phyloP scores from a whole-genome alignment of 2,797 vertebrate genomes.

The Poeciliopsis presidionis region DNA sequence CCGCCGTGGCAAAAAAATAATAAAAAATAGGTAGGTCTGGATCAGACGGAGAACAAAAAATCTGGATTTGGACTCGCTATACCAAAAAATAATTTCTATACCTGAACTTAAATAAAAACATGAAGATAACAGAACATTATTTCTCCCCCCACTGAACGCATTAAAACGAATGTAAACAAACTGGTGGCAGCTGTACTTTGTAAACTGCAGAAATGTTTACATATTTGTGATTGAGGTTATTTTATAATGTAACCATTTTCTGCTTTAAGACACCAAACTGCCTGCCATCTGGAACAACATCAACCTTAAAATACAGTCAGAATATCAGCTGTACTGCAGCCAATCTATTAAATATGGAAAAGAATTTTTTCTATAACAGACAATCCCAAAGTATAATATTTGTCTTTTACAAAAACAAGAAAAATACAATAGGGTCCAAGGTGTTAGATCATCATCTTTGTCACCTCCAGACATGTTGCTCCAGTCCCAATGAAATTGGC shows the following conservation, averaged over 20 bases:
- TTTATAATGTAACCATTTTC: neutral
- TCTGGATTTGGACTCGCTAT: neutral
- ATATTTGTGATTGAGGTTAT: neutral
- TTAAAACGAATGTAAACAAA: neutral
- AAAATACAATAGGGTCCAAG: too few relatives aligned
- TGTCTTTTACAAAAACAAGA: too few relatives aligned
- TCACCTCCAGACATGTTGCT: too few relatives aligned
- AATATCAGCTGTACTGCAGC: neutral
- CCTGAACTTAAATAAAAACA: neutral
- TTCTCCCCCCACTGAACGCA: neutral
- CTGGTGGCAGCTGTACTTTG: neutral
- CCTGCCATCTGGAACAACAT: neutral
- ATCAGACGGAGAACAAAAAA: slow-evolving; percentile 10
- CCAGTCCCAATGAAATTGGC: too few relatives aligned
- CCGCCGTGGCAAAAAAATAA: slow-evolving; percentile 7
- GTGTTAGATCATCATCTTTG: too few relatives aligned
- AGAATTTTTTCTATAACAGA: neutral
- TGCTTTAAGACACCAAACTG: neutral
- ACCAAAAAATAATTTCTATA: neutral
- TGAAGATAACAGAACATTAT: neutral
- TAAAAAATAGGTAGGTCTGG: slow-evolving; percentile 35
- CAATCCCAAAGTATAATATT: neutral
- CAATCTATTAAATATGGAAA: neutral
- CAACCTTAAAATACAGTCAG: neutral
- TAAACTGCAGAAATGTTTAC: neutral